Base-by-base conservation (phyloP, 2,888 invertebrate species). In the Rhagonycha lutea region DNA sequence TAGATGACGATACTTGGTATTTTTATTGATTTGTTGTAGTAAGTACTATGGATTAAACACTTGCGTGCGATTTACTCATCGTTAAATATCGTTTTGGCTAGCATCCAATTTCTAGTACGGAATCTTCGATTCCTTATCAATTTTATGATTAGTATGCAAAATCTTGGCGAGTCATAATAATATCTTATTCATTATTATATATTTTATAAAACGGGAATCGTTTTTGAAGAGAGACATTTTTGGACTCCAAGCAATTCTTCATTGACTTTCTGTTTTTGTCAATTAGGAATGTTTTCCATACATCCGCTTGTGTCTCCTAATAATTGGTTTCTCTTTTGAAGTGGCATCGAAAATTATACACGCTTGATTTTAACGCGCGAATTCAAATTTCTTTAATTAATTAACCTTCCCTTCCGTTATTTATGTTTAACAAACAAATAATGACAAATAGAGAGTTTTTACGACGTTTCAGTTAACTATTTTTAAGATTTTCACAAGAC, bases 41-140 rank as follows among this genome's bases (percentile, higher is more conserved):
- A n/a, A n/a, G n/a, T n/a, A n/a, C n/a, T n/a, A n/a, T 47, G 47
- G 47, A 47, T 47, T 47, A 47, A 47, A 47, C 47, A 47, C 47
- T 62, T n/a, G 12, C 12, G 12, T 65, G 63, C 12, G 24, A 26
- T 65, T 65, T 65, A 65, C 24, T 26, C 62, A 18, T 24, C 63
- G 63, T 65, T 65, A 65, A 26, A 65, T 65, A 65, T 65, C 63
- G 63, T 65, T 65, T 65, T 65, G 63, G 63, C 63, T n/a, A n/a
- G n/a, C 23, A 65, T 65, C 63, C 63, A 65, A 65, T 65, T n/a
- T 47, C n/a, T n/a, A n/a, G n/a, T 47, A 47, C 7, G 47, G n/a
- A 47, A 47, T 47, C n/a, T 47, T 47, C n/a, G 47, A 47, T 47
- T 47, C 47, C n/a, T 47, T 47, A 47, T 47, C 47, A 47, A 47